Evolutionary conservation across 2,888 invertebrate species (phyloP), one percentile per base, ranked within the genome.

Genomic region (Trilocha varians): DNA sequence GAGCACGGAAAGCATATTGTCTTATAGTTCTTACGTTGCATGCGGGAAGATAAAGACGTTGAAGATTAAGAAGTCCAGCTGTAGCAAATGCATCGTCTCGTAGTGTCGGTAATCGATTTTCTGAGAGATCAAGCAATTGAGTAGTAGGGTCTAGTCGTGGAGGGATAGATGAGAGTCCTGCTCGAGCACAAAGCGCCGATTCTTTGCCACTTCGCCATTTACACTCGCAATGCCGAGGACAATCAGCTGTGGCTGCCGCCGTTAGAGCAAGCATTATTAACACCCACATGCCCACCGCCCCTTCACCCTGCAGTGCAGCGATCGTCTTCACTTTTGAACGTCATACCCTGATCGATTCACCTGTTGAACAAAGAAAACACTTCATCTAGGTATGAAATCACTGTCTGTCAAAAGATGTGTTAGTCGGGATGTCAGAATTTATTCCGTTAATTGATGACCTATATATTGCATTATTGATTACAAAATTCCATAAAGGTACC

Each of bases 201-300:
- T 94, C 94, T 76, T 95, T 95, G 60, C 94, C 94, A 67, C 91
- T 91, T 73, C 93, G 93, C 95, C 95, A 95, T 79, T 94, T 94
- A 87, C 95, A 95, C 77, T 94, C 93, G 82, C 95, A 95, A 57
- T 90, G 87, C 48, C 88, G 87, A 40, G 93, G 93, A 69, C 93
- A 93, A 59, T 91, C 91, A 63, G 90, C 89, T 62, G 85, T 78
- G 59, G 86, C 85, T 65, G 78, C 78, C 62, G 77, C 80, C 68
- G 77, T 79, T 73, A 82, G 62, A 52, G 78, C 69, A 52, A 79
- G 67, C 74, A 78, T 60, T 64, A 80, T 63, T 72, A 78, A 65
- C 67, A 90, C 91, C 82, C 82, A 94, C 69, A 84, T 85, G 50
- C 89, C 91, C 71, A 80, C 69, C 69, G 62, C 61, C 67, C 60